These are phyloP conservation scores for Elymnias hypermnestra DNA, from an alignment of 1,140 invertebrate species.

Conservation along the genomic window DNA sequence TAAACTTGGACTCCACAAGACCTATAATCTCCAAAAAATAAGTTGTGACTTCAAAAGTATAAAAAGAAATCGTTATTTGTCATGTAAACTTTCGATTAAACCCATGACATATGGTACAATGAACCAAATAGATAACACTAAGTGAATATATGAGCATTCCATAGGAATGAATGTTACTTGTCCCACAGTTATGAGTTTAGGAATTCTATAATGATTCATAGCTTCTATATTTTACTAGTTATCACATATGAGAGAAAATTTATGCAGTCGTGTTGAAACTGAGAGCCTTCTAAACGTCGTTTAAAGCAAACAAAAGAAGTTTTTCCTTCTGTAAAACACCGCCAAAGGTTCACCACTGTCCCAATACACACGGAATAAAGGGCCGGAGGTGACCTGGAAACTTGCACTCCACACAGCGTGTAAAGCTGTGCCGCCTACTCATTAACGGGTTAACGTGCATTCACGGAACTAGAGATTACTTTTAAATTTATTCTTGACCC, in stretches of 20 bases:
- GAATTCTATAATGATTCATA: slow-evolving; percentile 5
- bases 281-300: background rate
- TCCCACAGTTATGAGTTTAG: slow-evolving; percentile 3
- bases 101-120: background rate
- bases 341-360: background rate
- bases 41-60: no score
- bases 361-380: background rate
- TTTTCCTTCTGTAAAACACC: background rate
- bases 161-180: slow-evolving; percentile 1
- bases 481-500: no score
- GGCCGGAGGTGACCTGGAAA: slow-evolving; percentile 1
- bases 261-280: no score
- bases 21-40: no score
- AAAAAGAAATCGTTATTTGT: no score
- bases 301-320: background rate
- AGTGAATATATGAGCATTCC: slow-evolving; percentile 18
- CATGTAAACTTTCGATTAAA: background rate
- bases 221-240: no score
- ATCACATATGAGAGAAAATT: no score
- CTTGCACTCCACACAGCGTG: background rate
- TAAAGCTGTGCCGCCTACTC: background rate
- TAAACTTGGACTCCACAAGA: no score
- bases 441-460: slow-evolving; percentile 3
- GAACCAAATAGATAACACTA: slow-evolving; percentile 19
- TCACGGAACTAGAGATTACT: background rate